phyloP scores from a whole-genome alignment of 2,113 vertebrate species.

The Panthera uncia region DNA sequence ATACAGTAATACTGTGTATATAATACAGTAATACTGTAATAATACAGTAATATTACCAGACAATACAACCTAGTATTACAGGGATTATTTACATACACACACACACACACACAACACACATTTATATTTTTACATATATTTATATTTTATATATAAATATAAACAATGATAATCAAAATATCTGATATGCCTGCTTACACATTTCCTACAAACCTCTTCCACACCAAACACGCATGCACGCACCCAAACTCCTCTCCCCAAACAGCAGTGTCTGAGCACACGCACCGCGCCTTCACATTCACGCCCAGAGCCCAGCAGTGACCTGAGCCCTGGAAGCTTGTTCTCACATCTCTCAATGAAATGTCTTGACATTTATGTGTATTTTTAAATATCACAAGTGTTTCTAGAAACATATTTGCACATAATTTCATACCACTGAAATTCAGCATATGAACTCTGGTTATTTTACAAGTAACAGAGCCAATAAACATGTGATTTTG shows the following conservation, averaged over 20 bases:
- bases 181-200: background rate
- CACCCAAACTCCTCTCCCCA: background rate
- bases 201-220: background rate
- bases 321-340: background rate
- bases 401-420: conserved; percentile 4
- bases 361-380: background rate
- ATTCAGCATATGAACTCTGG: background rate
- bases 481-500: background rate
- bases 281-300: background rate
- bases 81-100: background rate
- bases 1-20: no score
- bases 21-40: no score
- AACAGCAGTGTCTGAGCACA: background rate
- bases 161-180: background rate
- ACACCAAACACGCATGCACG: background rate
- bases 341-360: background rate
- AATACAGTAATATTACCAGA: no score
- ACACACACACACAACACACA: no score
- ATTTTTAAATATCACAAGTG: background rate
- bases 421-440: background rate
- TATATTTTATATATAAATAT: background rate
- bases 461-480: background rate
- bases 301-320: background rate
- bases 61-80: background rate
- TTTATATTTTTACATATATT: background rate